Conservation (phyloP, 2,113 vertebrate genomes). For the Spea multiplicata region DNA sequence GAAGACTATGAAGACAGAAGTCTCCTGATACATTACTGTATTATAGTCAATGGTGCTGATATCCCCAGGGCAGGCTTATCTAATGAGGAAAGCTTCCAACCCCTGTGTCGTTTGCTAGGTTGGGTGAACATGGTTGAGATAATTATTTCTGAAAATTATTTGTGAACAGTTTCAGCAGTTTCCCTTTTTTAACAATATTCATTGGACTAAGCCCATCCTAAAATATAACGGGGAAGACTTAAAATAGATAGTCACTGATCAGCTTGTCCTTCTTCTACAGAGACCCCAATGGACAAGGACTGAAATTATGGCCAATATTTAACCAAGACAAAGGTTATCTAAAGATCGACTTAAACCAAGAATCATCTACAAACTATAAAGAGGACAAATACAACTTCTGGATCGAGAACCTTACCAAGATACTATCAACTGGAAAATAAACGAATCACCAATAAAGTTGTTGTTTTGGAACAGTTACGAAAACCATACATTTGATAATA, state of each 20-base stretch:
- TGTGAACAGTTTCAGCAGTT: not conserved
- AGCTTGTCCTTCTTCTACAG: conserved; percentile 49
- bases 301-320: conserved; percentile 60
- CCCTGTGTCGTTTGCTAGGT: not conserved
- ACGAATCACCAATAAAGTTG: no score
- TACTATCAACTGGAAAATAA: no score
- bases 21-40: no score
- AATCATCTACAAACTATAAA: conserved; percentile 50
- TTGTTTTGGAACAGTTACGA: no score
- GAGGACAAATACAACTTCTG: conserved; percentile 57
- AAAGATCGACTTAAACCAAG: conserved; percentile 47
- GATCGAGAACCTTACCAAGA: conserved; percentile 43
- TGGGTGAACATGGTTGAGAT: not conserved
- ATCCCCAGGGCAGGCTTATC: not conserved
- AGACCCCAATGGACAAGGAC: conserved; percentile 56
- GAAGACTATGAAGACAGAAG: not conserved
- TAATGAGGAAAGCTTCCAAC: not conserved
- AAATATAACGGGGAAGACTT: no score
- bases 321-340: conserved; percentile 53
- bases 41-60: not conserved
- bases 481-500: no score
- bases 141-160: not conserved
- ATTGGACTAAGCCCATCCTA: no score
- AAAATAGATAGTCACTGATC: not conserved
- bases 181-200: not conserved